phyloP scores from a whole-genome alignment of 2,797 vertebrate species.

The Kryptolebias ocellatus region DNA sequence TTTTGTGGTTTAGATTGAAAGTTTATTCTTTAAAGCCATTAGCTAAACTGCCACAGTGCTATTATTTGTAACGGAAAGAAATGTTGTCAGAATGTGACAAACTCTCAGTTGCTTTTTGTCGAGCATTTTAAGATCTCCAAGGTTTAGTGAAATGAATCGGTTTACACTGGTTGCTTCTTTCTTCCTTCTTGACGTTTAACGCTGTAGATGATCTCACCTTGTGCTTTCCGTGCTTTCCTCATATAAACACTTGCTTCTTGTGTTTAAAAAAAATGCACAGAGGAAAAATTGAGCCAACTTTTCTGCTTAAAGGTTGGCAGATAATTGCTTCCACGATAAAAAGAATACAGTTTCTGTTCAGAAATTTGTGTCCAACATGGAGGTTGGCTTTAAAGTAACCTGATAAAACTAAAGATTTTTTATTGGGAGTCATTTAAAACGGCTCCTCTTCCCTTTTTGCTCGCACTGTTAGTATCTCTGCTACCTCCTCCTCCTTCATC shows the following conservation, averaged over 20 bases:
- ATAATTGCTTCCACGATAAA: neutral
- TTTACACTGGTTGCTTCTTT: neutral
- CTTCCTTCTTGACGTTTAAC: neutral
- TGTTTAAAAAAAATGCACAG: neutral
- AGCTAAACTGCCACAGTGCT: neutral
- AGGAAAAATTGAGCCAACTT: too few relatives aligned
- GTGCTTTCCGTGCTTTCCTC: neutral
- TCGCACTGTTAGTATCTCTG: slow-evolving; percentile 69
- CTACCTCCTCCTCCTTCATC: slow-evolving; percentile 72
- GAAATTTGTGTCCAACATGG: neutral
- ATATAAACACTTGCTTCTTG: fast-evolving
- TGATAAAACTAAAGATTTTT: slow-evolving; percentile 1
- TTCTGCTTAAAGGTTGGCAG: too few relatives aligned
- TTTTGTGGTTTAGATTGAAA: neutral
- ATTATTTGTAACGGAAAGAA: neutral
- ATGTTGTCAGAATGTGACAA: neutral
- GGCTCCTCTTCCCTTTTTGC: slow-evolving; percentile 13
- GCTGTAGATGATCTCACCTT: neutral
- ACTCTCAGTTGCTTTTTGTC: neutral
- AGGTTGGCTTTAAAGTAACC: slow-evolving; percentile 1
- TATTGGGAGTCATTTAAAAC: slow-evolving; percentile 21
- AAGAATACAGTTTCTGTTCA: neutral
- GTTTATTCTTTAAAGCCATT: neutral
- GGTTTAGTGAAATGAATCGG: neutral
- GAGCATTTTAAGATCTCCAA: neutral